Evolutionary conservation across 1,140 invertebrate species (phyloP), one percentile per base, ranked within the genome.

Genomic region (Pogonomyrmex californicus): DNA sequence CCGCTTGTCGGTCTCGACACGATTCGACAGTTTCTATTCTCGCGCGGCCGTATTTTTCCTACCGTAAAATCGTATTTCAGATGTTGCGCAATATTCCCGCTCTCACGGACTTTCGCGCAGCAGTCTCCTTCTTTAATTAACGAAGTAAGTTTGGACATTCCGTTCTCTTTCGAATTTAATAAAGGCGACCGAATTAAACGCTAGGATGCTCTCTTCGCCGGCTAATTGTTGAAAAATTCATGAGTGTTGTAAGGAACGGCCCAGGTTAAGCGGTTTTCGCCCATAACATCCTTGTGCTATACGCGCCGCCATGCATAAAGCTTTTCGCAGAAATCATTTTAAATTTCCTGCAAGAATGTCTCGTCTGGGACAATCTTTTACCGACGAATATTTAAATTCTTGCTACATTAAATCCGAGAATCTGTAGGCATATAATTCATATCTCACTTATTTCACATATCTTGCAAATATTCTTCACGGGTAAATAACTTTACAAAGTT

Each of bases 181-280:
- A 83, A 83, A 83, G 41, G 41, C 68, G 54, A 62, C 79, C 54
- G 79, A 83, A 75, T 83, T 83, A 75, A 83, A 83, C 49, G 79
- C 41, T 49, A 75, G 79, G 54, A 73, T 75, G 70, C 79, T 30
- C 33, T 12, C 51, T 62, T 73, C 38, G 30, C 68, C 68, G 56
- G 54, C 79, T 83, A 83, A 83, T 83, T 66, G 79, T 83, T 83
- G 79, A 83, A 83, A 83, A 83, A 75, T 83, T 83, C 79, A 83
- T 83, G 79, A 83, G 56, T 60, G n/a, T 75, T 81, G 63, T 56
- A 73, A 47, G 30, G 44, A 75, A 83, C 54, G 54, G n/a, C 12
- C 14, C 41, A n/a, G 79, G 54, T 82, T 73, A 82, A 82, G 78
- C 65, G 66, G 66, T 47, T 83, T 62, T 83, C 68, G 54, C 68